Conservation (phyloP, 2,888 invertebrate genomes). For the Bursaphelenchus okinawaensis region DNA sequence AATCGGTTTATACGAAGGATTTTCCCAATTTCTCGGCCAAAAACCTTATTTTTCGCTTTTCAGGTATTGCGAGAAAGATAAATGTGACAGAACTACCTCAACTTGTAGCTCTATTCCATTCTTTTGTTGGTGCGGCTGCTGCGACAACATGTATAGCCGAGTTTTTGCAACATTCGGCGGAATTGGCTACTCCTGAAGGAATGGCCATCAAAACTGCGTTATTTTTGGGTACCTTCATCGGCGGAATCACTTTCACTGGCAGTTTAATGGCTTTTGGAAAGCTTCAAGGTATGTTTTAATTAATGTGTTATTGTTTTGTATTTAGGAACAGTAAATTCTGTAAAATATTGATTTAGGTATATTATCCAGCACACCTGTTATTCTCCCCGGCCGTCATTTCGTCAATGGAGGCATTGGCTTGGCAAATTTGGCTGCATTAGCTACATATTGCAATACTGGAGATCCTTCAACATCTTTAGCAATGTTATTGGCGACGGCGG, state of each 20-base stretch:
- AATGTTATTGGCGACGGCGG: constrained; percentile 72
- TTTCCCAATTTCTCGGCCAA: background rate
- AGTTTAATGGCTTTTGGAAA: constrained; percentile 83
- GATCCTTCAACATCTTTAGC: constrained; percentile 70
- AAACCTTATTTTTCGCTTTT: background rate
- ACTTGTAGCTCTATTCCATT: constrained; percentile 78
- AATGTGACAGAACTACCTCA: constrained; percentile 77
- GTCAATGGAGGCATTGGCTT: constrained; percentile 65
- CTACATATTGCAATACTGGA: constrained; percentile 67
- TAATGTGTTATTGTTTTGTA: too few species aligned
- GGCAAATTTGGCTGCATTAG: constrained; percentile 72
- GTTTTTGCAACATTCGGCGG: constrained; percentile 73
- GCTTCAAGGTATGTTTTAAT: constrained; percentile 65
- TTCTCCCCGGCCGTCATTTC: constrained; percentile 76
- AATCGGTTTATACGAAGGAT: too few species aligned
- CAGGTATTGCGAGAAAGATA: constrained; percentile 18
- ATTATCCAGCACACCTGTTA: constrained; percentile 73
- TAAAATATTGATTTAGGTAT: too few species aligned
- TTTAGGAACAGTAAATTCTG: too few species aligned
- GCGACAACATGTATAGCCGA: constrained; percentile 81
- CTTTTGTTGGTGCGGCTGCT: constrained; percentile 80
- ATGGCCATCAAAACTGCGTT: constrained; percentile 76
- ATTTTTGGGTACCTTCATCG: constrained; percentile 81
- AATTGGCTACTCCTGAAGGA: constrained; percentile 68
- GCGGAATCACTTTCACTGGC: constrained; percentile 82